These are phyloP conservation scores for Dinomys branickii DNA, from an alignment of 2,113 vertebrate species.

Conservation along the genomic window DNA sequence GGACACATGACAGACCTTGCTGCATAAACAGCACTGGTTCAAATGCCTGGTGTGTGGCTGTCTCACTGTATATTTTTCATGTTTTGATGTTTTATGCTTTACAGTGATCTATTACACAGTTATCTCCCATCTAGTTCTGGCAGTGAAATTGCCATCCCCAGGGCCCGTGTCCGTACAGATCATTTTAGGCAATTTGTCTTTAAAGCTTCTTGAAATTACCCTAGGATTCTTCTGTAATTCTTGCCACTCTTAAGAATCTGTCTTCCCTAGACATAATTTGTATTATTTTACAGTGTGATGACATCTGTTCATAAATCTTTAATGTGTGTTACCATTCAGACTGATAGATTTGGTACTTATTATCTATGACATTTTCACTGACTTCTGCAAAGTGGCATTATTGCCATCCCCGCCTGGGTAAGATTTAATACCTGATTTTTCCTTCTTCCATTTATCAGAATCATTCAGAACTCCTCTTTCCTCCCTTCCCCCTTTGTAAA, in stretches of 20 bases:
- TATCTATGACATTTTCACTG: constrained; percentile 58
- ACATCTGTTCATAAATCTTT: constrained; percentile 51
- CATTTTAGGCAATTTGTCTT: constrained; percentile 59
- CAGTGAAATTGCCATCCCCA: not conserved
- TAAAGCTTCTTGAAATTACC: constrained; percentile 14
- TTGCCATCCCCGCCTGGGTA: not conserved
- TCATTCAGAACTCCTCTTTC: not conserved
- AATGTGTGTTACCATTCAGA: constrained; percentile 10
- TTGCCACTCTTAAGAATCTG: not conserved
- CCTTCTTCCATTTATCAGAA: not conserved
- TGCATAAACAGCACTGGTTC: not conserved
- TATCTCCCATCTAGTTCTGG: not conserved
- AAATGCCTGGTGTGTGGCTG: not conserved
- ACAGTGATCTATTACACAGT: not conserved
- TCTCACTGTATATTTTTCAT: not conserved
- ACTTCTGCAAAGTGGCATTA: constrained; percentile 60
- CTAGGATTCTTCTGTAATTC: not conserved
- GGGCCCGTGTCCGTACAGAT: not conserved
- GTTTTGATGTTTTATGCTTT: not conserved
- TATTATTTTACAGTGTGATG: not conserved
- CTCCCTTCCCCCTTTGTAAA: not conserved
- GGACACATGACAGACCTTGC: not conserved
- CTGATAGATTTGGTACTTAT: constrained; percentile 43
- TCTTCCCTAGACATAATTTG: not conserved
- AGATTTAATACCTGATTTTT: constrained; percentile 29